Percentiles rank a stretch among this genome's conserved stretches.
phyloP scores from a whole-genome alignment of 2,888 invertebrate genomes.

The Cheilosia vernalis region DNA sequence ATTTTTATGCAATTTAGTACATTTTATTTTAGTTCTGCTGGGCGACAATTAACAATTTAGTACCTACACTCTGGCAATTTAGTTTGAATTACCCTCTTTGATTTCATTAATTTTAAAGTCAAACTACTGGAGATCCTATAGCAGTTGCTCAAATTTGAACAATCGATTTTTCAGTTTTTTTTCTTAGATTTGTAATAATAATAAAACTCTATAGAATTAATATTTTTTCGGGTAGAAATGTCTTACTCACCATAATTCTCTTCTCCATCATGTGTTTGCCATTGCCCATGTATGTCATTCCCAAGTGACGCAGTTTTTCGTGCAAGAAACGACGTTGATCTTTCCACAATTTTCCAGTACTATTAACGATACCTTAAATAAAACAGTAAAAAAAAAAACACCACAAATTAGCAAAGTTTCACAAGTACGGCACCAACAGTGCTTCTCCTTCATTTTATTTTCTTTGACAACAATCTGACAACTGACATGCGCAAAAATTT shows the following conservation, averaged over 20 bases:
- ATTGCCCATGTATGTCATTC: constrained; percentile 93
- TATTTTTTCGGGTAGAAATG: not conserved
- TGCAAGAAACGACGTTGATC: constrained; percentile 94
- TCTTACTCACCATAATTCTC: constrained; percentile 89
- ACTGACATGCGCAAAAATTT: too few relatives aligned
- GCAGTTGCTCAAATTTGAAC: not conserved
- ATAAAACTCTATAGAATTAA: too few relatives aligned
- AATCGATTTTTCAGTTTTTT: not conserved
- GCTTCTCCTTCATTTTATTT: not conserved
- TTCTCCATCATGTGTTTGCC: constrained; percentile 92
- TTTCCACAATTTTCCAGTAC: constrained; percentile 95
- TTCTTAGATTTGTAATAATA: not conserved
- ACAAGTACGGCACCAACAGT: not conserved
- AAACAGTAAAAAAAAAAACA: constrained; percentile 14
- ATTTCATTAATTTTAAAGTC: too few relatives aligned
- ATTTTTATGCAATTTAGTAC: too few relatives aligned
- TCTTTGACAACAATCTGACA: too few relatives aligned
- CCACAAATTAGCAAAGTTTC: not conserved
- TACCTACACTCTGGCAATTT: too few relatives aligned
- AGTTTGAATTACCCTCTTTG: too few relatives aligned
- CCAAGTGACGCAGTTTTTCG: constrained; percentile 92
- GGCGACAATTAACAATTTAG: too few relatives aligned
- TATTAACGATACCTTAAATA: constrained; percentile 90
- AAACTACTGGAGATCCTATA: too few relatives aligned
- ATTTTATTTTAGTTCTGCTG: too few relatives aligned